These are phyloP conservation scores for Monomorium pharaonis DNA, from an alignment of 1,140 invertebrate genomes.

Conservation along the genomic window DNA sequence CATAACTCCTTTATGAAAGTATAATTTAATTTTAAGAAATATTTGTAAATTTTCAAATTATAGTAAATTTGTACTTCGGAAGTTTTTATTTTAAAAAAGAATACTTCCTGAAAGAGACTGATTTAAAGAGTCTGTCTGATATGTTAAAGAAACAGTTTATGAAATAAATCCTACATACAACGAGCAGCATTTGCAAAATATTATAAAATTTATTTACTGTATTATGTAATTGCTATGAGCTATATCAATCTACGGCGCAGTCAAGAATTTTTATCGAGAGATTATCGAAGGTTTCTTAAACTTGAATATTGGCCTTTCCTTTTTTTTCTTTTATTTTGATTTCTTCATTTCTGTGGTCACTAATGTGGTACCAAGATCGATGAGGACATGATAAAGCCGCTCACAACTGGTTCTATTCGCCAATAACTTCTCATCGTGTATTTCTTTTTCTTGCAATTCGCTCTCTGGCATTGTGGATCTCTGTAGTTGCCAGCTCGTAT, in stretches of 20 bases:
- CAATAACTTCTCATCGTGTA: slow-evolving; percentile 35
- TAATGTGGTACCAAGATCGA: slow-evolving; percentile 62
- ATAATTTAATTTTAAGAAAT: background rate
- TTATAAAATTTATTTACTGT: background rate
- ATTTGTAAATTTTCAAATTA: background rate
- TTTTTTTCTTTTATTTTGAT: slow-evolving; percentile 18
- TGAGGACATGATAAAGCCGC: slow-evolving; percentile 58
- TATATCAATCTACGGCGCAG: background rate
- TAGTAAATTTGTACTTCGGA: background rate
- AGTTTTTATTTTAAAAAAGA: background rate
- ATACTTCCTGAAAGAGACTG: background rate
- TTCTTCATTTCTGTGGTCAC: slow-evolving; percentile 28
- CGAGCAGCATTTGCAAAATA: background rate
- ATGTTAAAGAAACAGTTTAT: background rate
- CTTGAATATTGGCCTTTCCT: background rate
- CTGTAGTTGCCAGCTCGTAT: slow-evolving; percentile 25
- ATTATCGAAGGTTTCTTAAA: background rate
- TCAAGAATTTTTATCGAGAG: background rate
- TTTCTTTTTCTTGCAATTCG: slow-evolving; percentile 35
- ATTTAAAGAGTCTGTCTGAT: no score
- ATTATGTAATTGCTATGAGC: background rate
- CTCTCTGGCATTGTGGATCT: background rate
- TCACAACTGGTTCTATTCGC: slow-evolving; percentile 68
- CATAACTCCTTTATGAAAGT: background rate
- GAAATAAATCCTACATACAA: background rate